phyloP scores from a whole-genome alignment of 2,797 vertebrate species.

The Dermochelys coriacea region DNA sequence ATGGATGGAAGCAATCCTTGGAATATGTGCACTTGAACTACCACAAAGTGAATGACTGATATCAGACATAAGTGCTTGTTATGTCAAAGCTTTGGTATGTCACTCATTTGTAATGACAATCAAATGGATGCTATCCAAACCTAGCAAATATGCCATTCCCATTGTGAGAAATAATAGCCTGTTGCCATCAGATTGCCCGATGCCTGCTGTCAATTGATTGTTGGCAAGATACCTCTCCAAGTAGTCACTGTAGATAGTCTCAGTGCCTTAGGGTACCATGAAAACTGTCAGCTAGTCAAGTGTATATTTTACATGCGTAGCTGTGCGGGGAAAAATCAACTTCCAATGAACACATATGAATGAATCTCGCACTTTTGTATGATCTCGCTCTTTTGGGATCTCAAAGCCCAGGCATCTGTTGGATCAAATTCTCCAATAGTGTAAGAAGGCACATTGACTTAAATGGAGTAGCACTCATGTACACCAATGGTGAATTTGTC shows the following conservation, averaged over 20 bases:
- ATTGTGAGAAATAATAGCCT: neutral
- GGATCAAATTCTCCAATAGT: rapidly evolving
- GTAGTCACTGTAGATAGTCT: neutral
- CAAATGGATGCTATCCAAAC: neutral
- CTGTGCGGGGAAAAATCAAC: neutral
- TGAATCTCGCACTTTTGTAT: neutral
- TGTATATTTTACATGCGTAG: slow-evolving; percentile 31
- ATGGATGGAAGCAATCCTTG: neutral
- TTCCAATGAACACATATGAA: neutral
- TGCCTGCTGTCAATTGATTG: rapidly evolving
- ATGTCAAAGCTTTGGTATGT: neutral
- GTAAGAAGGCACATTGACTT: neutral
- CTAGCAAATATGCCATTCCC: neutral
- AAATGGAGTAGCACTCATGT: neutral
- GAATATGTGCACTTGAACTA: neutral
- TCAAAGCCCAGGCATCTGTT: neutral
- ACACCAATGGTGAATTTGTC: rapidly evolving
- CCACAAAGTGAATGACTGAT: neutral
- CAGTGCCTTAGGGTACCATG: slow-evolving; percentile 7
- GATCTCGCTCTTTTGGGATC: neutral
- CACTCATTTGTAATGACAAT: neutral
- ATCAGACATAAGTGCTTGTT: rapidly evolving
- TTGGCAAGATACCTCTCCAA: rapidly evolving
- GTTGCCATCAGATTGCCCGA: neutral
- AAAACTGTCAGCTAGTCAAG: neutral